Percentiles rank a stretch among this genome's conserved stretches.
Conservation (phyloP, 1,140 invertebrate species). For the Lerema accius region DNA sequence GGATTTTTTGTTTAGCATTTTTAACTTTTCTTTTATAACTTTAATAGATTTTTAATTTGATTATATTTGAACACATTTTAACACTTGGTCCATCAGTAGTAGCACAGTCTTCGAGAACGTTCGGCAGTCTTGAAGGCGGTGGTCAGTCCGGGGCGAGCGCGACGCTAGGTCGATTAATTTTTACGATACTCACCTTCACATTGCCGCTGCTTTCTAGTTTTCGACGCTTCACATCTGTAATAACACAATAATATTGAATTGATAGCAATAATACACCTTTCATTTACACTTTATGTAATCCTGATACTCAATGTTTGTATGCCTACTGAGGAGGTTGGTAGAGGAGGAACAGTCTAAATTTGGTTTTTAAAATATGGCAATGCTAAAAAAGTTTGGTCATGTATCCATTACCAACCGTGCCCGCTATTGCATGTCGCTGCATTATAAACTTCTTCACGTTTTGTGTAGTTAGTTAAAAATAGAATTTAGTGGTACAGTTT, state of each 20-base stretch:
- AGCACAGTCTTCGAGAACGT: slow-evolving; percentile 11
- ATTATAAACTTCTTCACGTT: no score
- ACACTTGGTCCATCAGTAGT: slow-evolving; percentile 16
- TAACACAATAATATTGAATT: slow-evolving; percentile 28
- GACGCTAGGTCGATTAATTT: slow-evolving; percentile 75
- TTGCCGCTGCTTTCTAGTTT: slow-evolving; percentile 88
- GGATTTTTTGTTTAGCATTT: not conserved
- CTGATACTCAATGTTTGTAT: no score
- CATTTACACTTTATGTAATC: no score
- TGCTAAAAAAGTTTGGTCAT: no score
- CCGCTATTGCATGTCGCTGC: no score
- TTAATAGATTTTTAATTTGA: slow-evolving; percentile 8
- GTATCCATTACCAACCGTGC: no score
- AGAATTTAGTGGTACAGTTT: no score
- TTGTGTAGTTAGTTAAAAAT: no score
- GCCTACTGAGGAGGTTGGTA: no score
- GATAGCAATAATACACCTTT: no score
- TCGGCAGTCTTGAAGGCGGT: not conserved
- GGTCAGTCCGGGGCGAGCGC: slow-evolving; percentile 75
- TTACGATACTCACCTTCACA: slow-evolving; percentile 89
- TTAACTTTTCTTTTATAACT: not conserved
- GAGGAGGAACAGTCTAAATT: no score
- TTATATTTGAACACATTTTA: slow-evolving; percentile 1
- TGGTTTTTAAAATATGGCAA: no score
- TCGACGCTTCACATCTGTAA: slow-evolving; percentile 90